phyloP scores from a whole-genome alignment of 1,140 invertebrate genomes.

The Holotrichia oblita region DNA sequence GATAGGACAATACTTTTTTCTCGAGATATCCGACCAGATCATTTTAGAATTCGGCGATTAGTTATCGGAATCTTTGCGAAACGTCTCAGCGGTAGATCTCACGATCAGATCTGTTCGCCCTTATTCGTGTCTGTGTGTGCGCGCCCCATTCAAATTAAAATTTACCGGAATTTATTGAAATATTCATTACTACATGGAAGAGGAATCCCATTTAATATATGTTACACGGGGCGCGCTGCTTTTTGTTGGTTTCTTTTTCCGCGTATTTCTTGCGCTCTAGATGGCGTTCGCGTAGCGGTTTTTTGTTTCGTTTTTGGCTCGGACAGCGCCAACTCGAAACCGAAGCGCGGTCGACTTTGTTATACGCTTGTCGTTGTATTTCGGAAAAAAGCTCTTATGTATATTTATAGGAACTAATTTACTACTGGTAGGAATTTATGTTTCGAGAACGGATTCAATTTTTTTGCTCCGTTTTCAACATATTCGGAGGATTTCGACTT shows the following conservation, averaged over 20 bases:
- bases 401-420: constrained; percentile 31
- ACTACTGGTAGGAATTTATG: constrained; percentile 33
- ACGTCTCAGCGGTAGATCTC: neutral
- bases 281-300: constrained; percentile 15
- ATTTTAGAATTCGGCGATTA: constrained; percentile 12
- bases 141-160: constrained; percentile 44
- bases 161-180: constrained; percentile 45
- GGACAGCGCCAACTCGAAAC: neutral
- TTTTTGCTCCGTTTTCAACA: neutral
- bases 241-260: constrained; percentile 22
- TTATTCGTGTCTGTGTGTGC: neutral
- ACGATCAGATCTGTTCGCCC: neutral
- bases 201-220: constrained; percentile 41
- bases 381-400: neutral
- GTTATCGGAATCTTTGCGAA: constrained; percentile 27
- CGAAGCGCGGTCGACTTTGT: neutral
- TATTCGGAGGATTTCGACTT: neutral
- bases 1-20: neutral
- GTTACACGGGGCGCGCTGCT: constrained; percentile 15
- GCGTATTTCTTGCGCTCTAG: constrained; percentile 21
- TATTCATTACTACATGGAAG: constrained; percentile 46
- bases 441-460: constrained; percentile 15
- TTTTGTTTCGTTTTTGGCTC: constrained; percentile 17
- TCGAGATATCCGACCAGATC: constrained; percentile 1
- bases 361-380: neutral